phyloP scores from a whole-genome alignment of 2,888 invertebrate genomes.

The Margaritifera margaritifera region DNA sequence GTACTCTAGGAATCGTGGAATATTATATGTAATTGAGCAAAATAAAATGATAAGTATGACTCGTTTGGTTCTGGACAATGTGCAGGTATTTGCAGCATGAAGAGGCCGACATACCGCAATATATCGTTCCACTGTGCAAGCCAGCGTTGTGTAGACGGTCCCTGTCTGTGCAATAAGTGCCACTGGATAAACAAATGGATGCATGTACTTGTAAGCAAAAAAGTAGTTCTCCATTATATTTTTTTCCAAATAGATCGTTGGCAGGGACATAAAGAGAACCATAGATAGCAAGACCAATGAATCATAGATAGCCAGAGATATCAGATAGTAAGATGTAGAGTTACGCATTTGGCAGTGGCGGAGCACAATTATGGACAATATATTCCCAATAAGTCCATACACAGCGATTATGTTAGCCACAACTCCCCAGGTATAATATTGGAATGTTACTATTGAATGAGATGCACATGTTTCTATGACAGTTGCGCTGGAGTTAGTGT shows the following conservation, averaged over 20 bases:
- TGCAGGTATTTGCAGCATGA: conserved; percentile 90
- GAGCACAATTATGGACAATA: conserved; percentile 68
- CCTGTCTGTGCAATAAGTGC: conserved; percentile 92
- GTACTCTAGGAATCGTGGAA: conserved; percentile 79
- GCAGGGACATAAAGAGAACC: conserved; percentile 65
- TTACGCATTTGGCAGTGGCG: conserved; percentile 89
- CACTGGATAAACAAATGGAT: conserved; percentile 83
- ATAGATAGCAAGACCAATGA: conserved; percentile 85
- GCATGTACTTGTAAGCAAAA: conserved; percentile 82
- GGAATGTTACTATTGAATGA: conserved; percentile 44
- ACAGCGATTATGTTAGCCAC: conserved; percentile 92
- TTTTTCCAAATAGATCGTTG: conserved; percentile 74
- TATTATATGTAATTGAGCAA: conserved; percentile 89
- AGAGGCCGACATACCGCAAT: conserved; percentile 86
- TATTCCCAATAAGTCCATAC: conserved; percentile 75
- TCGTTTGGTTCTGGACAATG: conserved; percentile 87
- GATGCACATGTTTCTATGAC: conserved; percentile 16
- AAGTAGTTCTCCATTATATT: conserved; percentile 88
- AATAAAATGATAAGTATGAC: conserved; percentile 87
- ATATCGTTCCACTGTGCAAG: conserved; percentile 87
- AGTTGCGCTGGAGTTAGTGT: too few species aligned
- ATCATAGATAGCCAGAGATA: conserved; percentile 94
- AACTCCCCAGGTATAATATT: conserved; percentile 85
- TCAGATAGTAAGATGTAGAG: conserved; percentile 94
- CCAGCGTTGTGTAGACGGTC: conserved; percentile 87